A percentile compares a stretch with the other conserved stretches of the same genome.
Conservation (phyloP, 2,888 invertebrate genomes). For the Hoplodrina blanda region DNA sequence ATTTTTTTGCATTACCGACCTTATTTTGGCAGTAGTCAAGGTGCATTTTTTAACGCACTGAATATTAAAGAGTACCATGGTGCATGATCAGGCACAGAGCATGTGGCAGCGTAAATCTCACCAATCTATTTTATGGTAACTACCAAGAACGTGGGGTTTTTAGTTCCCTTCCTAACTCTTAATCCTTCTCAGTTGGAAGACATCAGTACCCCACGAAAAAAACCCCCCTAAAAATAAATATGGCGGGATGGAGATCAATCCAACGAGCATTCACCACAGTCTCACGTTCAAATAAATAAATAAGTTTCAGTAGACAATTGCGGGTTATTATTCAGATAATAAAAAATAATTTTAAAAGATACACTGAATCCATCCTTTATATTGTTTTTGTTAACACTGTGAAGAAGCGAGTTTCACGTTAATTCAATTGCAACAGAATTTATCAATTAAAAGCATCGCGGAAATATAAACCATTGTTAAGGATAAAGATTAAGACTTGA, state of each 20-base stretch:
- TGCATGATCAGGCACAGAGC: not conserved
- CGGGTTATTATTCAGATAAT: not conserved
- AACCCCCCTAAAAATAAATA: not conserved
- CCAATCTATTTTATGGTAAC: too few species aligned
- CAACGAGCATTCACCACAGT: too few species aligned
- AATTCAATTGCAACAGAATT: conserved; percentile 30
- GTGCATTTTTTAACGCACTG: not conserved
- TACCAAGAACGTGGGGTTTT: not conserved
- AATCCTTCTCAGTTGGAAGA: not conserved
- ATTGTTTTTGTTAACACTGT: conserved; percentile 32
- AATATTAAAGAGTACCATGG: too few species aligned
- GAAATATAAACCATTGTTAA: conserved; percentile 42
- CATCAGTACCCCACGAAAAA: not conserved
- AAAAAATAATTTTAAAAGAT: conserved; percentile 13
- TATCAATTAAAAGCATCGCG: conserved; percentile 48
- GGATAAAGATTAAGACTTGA: conserved; percentile 6
- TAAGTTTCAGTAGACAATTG: not conserved
- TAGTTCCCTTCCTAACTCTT: too few species aligned
- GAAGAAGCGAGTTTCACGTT: conserved; percentile 23
- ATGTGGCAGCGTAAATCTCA: not conserved
- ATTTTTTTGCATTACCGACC: conserved; percentile 5
- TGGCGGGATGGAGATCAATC: not conserved
- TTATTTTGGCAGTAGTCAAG: not conserved
- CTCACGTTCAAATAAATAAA: not conserved
- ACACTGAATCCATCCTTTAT: conserved; percentile 36